Evolutionary conservation across 2,888 invertebrate genomes (phyloP).

Genomic region (Nomada ferruginata): DNA sequence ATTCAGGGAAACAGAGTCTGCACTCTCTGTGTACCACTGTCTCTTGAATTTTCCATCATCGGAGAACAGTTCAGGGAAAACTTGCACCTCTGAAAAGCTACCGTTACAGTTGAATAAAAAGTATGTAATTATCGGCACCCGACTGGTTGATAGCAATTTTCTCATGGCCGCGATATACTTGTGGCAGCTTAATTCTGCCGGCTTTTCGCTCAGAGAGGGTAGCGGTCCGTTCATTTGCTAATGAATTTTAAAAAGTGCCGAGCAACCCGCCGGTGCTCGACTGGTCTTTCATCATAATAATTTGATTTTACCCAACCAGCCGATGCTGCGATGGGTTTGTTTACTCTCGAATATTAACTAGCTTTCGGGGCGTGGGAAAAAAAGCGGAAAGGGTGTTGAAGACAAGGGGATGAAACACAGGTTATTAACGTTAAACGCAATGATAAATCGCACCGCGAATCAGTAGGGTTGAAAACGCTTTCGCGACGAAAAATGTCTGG

Average conservation of each 20-base stretch:
- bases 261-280: constrained; percentile 29
- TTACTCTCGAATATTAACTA: constrained; percentile 65
- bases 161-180: background rate
- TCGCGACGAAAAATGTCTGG: background rate
- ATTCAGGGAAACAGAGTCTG: too few species aligned
- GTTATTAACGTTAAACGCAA: constrained; percentile 26
- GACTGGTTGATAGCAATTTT: background rate
- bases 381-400: background rate
- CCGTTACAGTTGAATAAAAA: too few species aligned
- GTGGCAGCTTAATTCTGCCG: background rate
- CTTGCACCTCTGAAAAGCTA: too few species aligned
- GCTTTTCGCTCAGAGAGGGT: background rate
- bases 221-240: constrained; percentile 72
- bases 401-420: background rate
- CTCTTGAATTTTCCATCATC: too few species aligned
- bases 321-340: constrained; percentile 62
- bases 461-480: constrained; percentile 9
- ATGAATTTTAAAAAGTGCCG: constrained; percentile 75
- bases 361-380: background rate
- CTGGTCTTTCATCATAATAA: constrained; percentile 73
- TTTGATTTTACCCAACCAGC: constrained; percentile 63
- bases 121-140: too few species aligned
- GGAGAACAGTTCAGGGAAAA: too few species aligned
- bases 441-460: constrained; percentile 19
- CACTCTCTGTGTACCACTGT: too few species aligned